Evolutionary conservation across 1,140 invertebrate genomes (phyloP).

Genomic region (Ectropis grisescens): DNA sequence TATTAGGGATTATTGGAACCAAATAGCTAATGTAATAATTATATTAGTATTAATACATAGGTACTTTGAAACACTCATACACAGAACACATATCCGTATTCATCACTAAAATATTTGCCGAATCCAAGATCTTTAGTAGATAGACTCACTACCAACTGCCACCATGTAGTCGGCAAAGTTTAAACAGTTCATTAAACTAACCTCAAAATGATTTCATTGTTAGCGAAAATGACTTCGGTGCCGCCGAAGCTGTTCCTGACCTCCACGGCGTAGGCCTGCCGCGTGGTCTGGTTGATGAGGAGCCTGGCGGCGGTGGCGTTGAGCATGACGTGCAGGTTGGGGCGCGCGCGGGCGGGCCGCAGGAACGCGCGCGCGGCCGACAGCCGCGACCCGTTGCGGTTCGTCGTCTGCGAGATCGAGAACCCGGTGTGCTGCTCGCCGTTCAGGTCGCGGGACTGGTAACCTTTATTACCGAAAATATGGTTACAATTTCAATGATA

Average conservation of each 20-base stretch:
- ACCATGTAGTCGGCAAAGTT: too few species aligned
- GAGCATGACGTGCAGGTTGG: slow-evolving; percentile 83
- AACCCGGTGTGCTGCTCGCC: slow-evolving; percentile 85
- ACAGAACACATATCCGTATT: too few species aligned
- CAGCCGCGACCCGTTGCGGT: slow-evolving; percentile 88
- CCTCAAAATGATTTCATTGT: slow-evolving; percentile 75
- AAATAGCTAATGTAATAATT: too few species aligned
- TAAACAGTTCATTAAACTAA: too few species aligned
- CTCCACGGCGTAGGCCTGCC: slow-evolving; percentile 71
- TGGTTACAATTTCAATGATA: too few species aligned
- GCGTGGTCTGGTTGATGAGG: slow-evolving; percentile 68
- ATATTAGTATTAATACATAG: too few species aligned
- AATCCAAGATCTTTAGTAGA: too few species aligned
- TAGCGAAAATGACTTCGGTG: slow-evolving; percentile 71
- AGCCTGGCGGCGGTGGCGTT: slow-evolving; percentile 82
- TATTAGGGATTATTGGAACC: too few species aligned
- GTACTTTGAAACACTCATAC: too few species aligned
- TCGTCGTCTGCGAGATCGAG: slow-evolving; percentile 88
- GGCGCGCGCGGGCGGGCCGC: slow-evolving; percentile 79
- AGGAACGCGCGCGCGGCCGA: slow-evolving; percentile 87
- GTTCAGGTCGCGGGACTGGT: slow-evolving; percentile 86
- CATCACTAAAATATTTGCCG: too few species aligned
- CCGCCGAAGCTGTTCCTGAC: slow-evolving; percentile 73
- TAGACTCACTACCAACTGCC: too few species aligned
- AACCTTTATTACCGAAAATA: too few species aligned